Percentiles rank a stretch among this genome's conserved stretches.
Evolutionary conservation across 2,888 invertebrate genomes (phyloP).

Genomic region (Hypselothyrea guttata): DNA sequence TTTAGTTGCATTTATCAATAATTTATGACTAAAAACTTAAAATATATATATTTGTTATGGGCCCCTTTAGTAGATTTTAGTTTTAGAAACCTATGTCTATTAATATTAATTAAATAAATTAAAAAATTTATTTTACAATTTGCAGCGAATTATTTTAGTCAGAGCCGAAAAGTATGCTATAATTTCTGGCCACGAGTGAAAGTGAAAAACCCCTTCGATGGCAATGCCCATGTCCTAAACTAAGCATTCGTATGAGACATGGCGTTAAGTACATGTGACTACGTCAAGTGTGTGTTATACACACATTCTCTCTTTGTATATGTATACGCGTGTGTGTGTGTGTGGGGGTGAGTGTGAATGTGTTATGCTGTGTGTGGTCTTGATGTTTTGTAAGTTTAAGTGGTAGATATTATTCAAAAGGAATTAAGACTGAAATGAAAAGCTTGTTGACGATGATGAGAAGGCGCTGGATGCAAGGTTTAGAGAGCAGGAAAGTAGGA

Average conservation of each 20-base stretch:
- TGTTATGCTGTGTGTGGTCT: conserved; percentile 44
- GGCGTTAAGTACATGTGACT: conserved; percentile 47
- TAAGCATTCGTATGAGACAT: conserved; percentile 36
- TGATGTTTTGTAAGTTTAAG: conserved; percentile 75
- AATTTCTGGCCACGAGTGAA: neutral
- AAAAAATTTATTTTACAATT: too few relatives aligned
- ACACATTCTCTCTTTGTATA: too few relatives aligned
- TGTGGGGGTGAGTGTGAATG: conserved; percentile 16
- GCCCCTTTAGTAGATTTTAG: too few relatives aligned
- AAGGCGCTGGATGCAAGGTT: conserved; percentile 1
- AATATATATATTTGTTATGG: neutral
- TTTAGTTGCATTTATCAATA: too few relatives aligned
- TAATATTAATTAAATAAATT: too few relatives aligned
- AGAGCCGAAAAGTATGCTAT: neutral
- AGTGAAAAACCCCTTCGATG: neutral
- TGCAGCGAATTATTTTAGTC: too few relatives aligned
- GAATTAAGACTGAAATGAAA: conserved; percentile 74
- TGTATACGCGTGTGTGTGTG: conserved; percentile 14
- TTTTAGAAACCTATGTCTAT: too few relatives aligned
- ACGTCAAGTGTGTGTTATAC: conserved; percentile 19
- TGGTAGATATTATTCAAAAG: conserved; percentile 77
- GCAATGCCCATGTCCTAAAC: conserved; percentile 15
- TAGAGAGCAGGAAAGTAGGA: neutral
- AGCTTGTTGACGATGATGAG: conserved; percentile 61
- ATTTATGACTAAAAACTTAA: too few relatives aligned